These are phyloP conservation scores for Adelges cooleyi DNA, from an alignment of 1,140 invertebrate species.

Conservation along the genomic window DNA sequence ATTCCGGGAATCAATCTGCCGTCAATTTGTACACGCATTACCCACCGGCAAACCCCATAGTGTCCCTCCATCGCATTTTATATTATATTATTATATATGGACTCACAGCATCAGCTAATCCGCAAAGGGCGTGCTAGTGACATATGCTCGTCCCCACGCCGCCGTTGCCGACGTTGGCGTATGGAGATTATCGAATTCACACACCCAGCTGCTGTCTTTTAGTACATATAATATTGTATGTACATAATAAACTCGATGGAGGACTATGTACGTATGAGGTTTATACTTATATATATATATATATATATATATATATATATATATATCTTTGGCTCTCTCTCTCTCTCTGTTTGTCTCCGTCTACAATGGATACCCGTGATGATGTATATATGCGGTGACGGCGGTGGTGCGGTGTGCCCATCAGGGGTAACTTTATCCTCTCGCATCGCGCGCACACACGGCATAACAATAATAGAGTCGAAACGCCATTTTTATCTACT, in stretches of 20 bases:
- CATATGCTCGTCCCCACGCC: slow-evolving; percentile 24
- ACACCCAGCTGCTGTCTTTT: slow-evolving; percentile 20
- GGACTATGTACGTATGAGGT: not conserved
- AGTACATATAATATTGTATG: not conserved
- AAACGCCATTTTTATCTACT: slow-evolving; percentile 26
- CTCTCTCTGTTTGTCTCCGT: not conserved
- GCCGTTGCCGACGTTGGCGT: not conserved
- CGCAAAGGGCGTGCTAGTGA: slow-evolving; percentile 27
- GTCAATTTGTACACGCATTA: too few relatives aligned
- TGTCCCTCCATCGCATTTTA: too few relatives aligned
- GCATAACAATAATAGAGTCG: slow-evolving; percentile 14
- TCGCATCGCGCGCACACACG: slow-evolving; percentile 8
- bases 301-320: not conserved
- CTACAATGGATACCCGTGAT: not conserved
- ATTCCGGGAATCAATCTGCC: too few relatives aligned
- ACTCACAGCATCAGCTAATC: too few relatives aligned
- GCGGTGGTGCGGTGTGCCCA: not conserved
- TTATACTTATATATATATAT: not conserved
- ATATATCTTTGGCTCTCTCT: not conserved
- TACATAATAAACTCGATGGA: not conserved
- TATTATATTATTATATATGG: too few relatives aligned
- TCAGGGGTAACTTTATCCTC: slow-evolving; percentile 24
- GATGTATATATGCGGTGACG: not conserved
- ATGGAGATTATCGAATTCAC: slow-evolving; percentile 1
- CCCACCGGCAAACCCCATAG: too few relatives aligned